Conservation (phyloP, 2,797 vertebrate genomes). For the Sparus aurata region DNA sequence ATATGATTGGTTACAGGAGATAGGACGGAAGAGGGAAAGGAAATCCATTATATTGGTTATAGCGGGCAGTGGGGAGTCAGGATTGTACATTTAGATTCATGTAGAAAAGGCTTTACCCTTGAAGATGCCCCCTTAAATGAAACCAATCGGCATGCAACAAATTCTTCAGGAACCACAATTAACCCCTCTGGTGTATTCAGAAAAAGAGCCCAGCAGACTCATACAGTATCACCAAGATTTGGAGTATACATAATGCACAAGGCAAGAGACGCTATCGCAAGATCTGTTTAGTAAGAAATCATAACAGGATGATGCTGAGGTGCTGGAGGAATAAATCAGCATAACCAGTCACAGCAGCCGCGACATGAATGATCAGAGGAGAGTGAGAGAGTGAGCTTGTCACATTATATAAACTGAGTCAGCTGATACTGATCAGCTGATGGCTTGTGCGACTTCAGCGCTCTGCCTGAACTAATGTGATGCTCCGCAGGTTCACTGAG, state of each 20-base stretch:
- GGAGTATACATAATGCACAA: conserved; percentile 28
- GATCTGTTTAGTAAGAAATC: conserved; percentile 51
- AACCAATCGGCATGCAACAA: conserved; percentile 6
- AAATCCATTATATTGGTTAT: background rate
- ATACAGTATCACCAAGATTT: conserved; percentile 16
- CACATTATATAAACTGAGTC: conserved; percentile 65
- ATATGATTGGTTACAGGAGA: conserved; percentile 34
- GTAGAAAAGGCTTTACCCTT: too few species aligned
- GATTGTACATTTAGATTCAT: conserved; percentile 21
- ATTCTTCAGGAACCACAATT: conserved; percentile 16
- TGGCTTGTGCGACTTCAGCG: conserved; percentile 30
- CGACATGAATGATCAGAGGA: conserved; percentile 53
- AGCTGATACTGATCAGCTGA: conserved; percentile 72
- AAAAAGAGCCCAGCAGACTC: conserved; percentile 24
- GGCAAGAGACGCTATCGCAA: conserved; percentile 44
- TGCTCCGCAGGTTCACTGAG: conserved; percentile 26
- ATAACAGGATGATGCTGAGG: conserved; percentile 43
- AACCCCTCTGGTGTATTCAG: conserved; percentile 12
- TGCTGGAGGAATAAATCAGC: conserved; percentile 58
- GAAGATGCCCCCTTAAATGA: background rate
- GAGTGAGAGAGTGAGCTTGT: conserved; percentile 49
- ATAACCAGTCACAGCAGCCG: conserved; percentile 42
- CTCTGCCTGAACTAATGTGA: conserved; percentile 43
- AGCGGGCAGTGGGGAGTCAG: conserved; percentile 3
- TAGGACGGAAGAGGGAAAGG: background rate